Percentiles rank a stretch among this genome's conserved stretches.
These are phyloP conservation scores for Meliscaeva auricollis DNA, from an alignment of 2,888 invertebrate species.

Conservation along the genomic window DNA sequence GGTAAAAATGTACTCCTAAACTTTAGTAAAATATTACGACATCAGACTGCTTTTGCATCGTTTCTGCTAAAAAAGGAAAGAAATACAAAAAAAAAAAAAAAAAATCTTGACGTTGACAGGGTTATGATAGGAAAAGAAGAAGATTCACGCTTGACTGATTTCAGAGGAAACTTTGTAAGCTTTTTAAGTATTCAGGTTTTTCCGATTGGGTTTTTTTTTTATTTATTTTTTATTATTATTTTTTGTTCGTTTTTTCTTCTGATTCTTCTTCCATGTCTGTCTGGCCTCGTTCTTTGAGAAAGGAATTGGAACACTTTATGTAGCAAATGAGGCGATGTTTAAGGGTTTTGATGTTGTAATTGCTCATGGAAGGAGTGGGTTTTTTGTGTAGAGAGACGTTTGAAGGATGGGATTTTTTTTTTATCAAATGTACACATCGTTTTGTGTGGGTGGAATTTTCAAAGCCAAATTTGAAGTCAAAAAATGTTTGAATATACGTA, in stretches of 20 bases:
- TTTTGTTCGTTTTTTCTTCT: slow-evolving; percentile 3
- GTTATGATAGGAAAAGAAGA: slow-evolving; percentile 47
- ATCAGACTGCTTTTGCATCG: slow-evolving; percentile 49
- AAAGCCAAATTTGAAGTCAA: too few relatives aligned
- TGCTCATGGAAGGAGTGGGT: slow-evolving; percentile 9
- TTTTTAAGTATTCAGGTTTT: slow-evolving; percentile 33
- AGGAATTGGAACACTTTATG: slow-evolving; percentile 41
- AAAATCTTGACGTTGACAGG: slow-evolving; percentile 5
- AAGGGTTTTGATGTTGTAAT: neutral
- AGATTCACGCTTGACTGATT: slow-evolving; percentile 51
- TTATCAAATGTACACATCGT: too few relatives aligned
- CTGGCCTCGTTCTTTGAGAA: slow-evolving; percentile 44
- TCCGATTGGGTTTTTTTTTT: slow-evolving; percentile 9
- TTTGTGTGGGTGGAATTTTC: too few relatives aligned
- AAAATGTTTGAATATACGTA: too few relatives aligned
- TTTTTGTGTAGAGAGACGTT: neutral
- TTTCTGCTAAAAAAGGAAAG: neutral
- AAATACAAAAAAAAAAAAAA: neutral
- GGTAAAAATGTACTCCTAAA: neutral
- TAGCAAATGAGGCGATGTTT: slow-evolving; percentile 29
- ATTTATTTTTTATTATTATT: neutral
- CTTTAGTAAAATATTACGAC: slow-evolving; percentile 46
- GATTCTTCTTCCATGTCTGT: slow-evolving; percentile 21
- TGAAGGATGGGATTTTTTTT: too few relatives aligned
- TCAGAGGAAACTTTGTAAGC: slow-evolving; percentile 29